phyloP scores from a whole-genome alignment of 2,888 invertebrate species.

The Hydroisotoma schaefferi region DNA sequence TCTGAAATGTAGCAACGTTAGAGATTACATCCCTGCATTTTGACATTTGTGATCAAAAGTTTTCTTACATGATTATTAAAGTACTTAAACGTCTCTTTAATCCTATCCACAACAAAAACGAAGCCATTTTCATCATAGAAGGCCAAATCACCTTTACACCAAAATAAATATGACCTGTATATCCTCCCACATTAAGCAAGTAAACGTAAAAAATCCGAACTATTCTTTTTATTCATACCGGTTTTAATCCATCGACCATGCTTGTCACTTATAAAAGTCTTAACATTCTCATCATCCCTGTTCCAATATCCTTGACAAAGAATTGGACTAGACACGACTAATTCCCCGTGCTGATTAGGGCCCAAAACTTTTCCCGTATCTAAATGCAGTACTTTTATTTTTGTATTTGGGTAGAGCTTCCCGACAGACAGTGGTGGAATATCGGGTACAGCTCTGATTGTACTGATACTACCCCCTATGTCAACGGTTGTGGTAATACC shows the following conservation, averaged over 20 bases:
- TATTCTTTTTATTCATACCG: not conserved
- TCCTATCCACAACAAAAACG: slow-evolving; percentile 44
- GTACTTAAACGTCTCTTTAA: slow-evolving; percentile 48
- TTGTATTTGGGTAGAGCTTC: slow-evolving; percentile 38
- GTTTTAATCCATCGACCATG: slow-evolving; percentile 7
- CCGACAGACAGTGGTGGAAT: slow-evolving; percentile 33
- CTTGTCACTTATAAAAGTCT: slow-evolving; percentile 19
- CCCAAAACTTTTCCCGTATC: slow-evolving; percentile 40
- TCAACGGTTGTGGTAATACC: slow-evolving; percentile 45
- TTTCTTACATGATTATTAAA: slow-evolving; percentile 44
- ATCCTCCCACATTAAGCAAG: not conserved
- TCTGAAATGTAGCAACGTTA: not conserved
- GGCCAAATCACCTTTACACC: slow-evolving; percentile 38
- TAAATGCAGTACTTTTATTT: slow-evolving; percentile 39
- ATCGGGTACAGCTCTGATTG: slow-evolving; percentile 32
- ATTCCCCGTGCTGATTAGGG: slow-evolving; percentile 38
- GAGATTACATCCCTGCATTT: not conserved
- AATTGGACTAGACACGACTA: slow-evolving; percentile 41
- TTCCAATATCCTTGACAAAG: slow-evolving; percentile 41
- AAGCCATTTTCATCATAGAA: slow-evolving; percentile 44
- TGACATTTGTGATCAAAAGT: not conserved
- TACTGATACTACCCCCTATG: slow-evolving; percentile 27
- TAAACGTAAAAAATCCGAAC: too few species aligned
- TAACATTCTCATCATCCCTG: slow-evolving; percentile 37
- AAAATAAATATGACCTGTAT: not conserved